phyloP scores from a whole-genome alignment of 2,888 invertebrate species.

The Harpalus rufipes region DNA sequence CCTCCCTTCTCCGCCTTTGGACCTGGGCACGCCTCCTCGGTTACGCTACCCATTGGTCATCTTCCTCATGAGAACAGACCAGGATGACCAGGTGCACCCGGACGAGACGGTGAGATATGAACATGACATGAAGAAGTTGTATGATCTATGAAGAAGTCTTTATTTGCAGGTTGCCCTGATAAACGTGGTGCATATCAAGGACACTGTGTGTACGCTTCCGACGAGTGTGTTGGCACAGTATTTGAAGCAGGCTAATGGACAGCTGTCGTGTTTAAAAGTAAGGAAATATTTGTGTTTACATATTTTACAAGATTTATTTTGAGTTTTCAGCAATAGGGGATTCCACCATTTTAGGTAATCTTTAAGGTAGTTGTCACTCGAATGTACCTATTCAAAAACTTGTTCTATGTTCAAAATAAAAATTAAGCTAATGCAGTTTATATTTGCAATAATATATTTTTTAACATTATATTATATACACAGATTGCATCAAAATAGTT shows the following conservation, averaged over 20 bases:
- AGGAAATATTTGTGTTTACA: constrained; percentile 65
- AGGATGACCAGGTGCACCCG: constrained; percentile 82
- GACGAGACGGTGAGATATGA: constrained; percentile 84
- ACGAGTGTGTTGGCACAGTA: constrained; percentile 92
- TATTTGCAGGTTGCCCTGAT: constrained; percentile 86
- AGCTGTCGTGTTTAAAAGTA: constrained; percentile 91
- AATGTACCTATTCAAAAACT: too few species aligned
- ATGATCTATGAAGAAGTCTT: constrained; percentile 51
- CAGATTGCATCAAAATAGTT: too few species aligned
- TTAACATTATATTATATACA: too few species aligned
- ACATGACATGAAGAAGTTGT: constrained; percentile 10
- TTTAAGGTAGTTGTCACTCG: too few species aligned
- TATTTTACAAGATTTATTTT: too few species aligned
- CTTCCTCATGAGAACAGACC: constrained; percentile 84
- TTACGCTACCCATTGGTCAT: constrained; percentile 89
- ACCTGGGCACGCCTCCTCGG: constrained; percentile 86
- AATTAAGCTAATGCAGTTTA: too few species aligned
- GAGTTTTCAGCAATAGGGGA: too few species aligned
- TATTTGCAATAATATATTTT: too few species aligned
- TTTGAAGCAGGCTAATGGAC: constrained; percentile 90
- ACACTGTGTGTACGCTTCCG: constrained; percentile 88
- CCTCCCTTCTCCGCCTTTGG: constrained; percentile 81
- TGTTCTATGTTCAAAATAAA: too few species aligned
- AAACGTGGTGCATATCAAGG: constrained; percentile 90
- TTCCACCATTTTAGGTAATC: too few species aligned